Evolutionary conservation across 2,888 invertebrate species (phyloP).

Genomic region (Steinernema scapterisci): DNA sequence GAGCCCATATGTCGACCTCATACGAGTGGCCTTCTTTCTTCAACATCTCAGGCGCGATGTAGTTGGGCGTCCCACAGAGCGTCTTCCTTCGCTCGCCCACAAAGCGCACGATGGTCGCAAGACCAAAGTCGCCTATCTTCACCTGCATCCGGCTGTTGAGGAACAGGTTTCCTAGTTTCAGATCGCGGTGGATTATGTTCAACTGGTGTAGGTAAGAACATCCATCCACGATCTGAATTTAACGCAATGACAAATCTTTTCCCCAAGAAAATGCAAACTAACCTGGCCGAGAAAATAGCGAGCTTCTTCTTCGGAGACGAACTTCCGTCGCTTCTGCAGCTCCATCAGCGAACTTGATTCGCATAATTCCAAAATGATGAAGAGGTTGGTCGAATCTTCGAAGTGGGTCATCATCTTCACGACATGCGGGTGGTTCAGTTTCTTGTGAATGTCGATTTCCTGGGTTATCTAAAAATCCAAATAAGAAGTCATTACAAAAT

Average conservation of each 20-base stretch:
- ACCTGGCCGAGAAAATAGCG: constrained; percentile 13
- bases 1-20: constrained; percentile 98
- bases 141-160: background rate
- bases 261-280: background rate
- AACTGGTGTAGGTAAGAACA: constrained; percentile 2
- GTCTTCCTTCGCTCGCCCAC: constrained; percentile 85
- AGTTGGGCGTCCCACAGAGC: constrained; percentile 98
- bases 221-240: constrained; percentile 16
- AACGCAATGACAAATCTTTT: background rate
- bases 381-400: constrained; percentile 2
- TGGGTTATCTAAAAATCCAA: background rate
- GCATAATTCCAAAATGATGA: constrained; percentile 6
- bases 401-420: constrained; percentile 10
- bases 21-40: constrained; percentile 96
- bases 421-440: constrained; percentile 14
- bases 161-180: constrained; percentile 14
- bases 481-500: background rate
- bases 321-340: constrained; percentile 18
- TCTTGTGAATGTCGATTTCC: constrained; percentile 25
- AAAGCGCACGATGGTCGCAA: constrained; percentile 89
- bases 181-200: constrained; percentile 4
- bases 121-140: constrained; percentile 76
- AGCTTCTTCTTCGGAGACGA: constrained; percentile 17
- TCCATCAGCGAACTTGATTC: constrained; percentile 27
- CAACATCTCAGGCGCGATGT: constrained; percentile 95